Base-by-base conservation (phyloP, 2,113 vertebrate genomes). In the Ictalurus punctatus region DNA sequence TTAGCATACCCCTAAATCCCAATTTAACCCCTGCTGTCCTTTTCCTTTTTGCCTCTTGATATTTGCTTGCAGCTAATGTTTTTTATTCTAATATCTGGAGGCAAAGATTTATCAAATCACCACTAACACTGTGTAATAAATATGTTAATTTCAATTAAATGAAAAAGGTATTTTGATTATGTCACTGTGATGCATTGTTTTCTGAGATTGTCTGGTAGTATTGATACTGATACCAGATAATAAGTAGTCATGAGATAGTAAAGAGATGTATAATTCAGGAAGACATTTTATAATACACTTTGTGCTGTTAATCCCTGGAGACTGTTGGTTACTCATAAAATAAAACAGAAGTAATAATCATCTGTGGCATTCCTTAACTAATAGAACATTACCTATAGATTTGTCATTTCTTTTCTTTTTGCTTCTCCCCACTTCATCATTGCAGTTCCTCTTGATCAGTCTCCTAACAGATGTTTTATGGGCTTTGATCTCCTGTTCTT, bases 331-430 rank as follows among this genome's bases (percentile, higher is more conserved):
- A 34, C 3, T 40, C 21, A 63, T 61, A 86, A 25, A 86, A 83
- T 71, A 69, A 83, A 88, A 58, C 4, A 63, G 7, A 73, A 67
- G 21, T 5, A 59, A 73, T 88, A 17, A 17, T 40, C 79, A 86
- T 84, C 44, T 78, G 30, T 73, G 61, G 61, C 85, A 87, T 81
- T 56, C 85, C 85, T 65, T 89, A 91, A 80, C 63, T 85, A 6
- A n/a, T 58, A 54, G 71, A 61, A 40, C 34, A 85, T 69, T 87
- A 83, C 27, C 40, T 85, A 74, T 56, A 59, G 80, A 79, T 88
- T 86, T 78, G 83, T 44, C 19, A 73, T 79, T 63, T 67, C 34
- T 73, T 40, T 67, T 40, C 16, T 71, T 6, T 84, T 52, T 90
- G 30, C 23, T 59, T 37, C 76, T 61, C 6, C n/a, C 73, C 52